Evolutionary conservation across 2,888 invertebrate genomes (phyloP).

Genomic region (Anticlea derivata): DNA sequence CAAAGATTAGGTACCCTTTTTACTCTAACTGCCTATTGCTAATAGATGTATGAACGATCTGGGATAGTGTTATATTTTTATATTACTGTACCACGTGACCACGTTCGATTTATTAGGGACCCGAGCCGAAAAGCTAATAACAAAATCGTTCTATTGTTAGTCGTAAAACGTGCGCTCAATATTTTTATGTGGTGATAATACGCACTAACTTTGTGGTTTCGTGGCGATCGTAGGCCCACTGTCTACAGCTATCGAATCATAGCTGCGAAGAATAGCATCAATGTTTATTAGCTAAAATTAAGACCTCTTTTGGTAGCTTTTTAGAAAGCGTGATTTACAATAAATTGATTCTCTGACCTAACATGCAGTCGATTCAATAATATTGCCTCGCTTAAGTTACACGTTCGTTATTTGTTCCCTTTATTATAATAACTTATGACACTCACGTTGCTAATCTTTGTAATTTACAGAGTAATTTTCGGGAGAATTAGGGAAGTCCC

Average conservation of each 20-base stretch:
- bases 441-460: conserved; percentile 20
- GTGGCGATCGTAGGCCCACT: conserved; percentile 18
- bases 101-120: conserved; percentile 36
- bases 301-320: background rate
- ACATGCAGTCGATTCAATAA: too few relatives aligned
- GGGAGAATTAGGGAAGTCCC: conserved; percentile 20
- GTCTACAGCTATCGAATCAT: conserved; percentile 16
- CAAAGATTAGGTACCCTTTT: too few relatives aligned
- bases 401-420: conserved; percentile 12
- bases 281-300: too few relatives aligned
- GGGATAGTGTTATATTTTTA: background rate
- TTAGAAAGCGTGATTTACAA: background rate
- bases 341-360: too few relatives aligned
- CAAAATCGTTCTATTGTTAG: conserved; percentile 36
- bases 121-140: conserved; percentile 29
- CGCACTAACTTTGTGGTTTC: conserved; percentile 30
- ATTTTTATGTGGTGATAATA: conserved; percentile 39
- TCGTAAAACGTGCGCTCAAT: conserved; percentile 35
- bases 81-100: conserved; percentile 17
- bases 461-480: conserved; percentile 22
- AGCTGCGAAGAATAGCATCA: background rate
- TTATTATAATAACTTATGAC: conserved; percentile 13
- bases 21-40: too few relatives aligned
- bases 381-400: background rate
- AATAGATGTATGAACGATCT: background rate